These are phyloP conservation scores for Scaeva pyrastri DNA, from an alignment of 2,888 invertebrate species.

Conservation along the genomic window DNA sequence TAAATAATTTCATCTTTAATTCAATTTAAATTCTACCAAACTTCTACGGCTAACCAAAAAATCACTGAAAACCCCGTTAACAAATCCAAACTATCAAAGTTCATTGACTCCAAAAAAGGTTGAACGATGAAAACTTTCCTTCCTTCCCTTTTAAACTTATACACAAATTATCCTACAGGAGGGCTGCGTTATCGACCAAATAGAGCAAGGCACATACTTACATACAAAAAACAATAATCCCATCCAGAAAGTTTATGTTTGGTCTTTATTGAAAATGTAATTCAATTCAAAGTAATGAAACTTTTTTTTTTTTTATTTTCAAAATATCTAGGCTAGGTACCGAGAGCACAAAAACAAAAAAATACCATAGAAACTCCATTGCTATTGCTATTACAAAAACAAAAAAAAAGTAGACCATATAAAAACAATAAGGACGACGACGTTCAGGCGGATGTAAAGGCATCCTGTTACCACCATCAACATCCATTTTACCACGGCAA, in stretches of 20 bases:
- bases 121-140: conserved; percentile 6
- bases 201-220: not conserved
- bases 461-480: conserved; percentile 15
- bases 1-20: not conserved
- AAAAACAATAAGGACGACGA: not conserved
- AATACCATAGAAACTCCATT: conserved; percentile 3
- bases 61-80: not conserved
- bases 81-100: not conserved
- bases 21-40: not conserved
- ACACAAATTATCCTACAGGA: not conserved
- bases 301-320: conserved; percentile 9
- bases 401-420: conserved; percentile 5
- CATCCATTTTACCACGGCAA: not conserved
- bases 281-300: conserved; percentile 42
- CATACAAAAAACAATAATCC: conserved; percentile 11
- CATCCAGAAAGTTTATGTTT: not conserved
- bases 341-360: not conserved
- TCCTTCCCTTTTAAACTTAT: not conserved
- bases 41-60: not conserved
- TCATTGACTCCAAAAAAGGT: conserved; percentile 14
- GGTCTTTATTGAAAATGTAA: conserved; percentile 39
- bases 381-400: not conserved
- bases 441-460: conserved; percentile 11
- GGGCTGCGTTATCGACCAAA: conserved; percentile 6
- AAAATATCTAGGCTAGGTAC: not conserved